phyloP scores from a whole-genome alignment of 2,888 invertebrate genomes.

The Ganaspis brasiliensis region DNA sequence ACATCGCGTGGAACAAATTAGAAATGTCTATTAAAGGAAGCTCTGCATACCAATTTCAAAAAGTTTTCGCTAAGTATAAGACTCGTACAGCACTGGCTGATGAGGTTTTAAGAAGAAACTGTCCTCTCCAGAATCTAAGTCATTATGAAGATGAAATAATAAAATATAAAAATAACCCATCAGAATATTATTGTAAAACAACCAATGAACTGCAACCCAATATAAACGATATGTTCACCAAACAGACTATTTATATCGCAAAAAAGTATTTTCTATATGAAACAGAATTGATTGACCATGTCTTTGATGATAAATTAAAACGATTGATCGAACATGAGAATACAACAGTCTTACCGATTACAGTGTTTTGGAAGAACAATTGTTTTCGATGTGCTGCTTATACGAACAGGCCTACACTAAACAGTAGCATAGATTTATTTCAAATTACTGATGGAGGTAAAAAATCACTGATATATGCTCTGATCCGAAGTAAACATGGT shows the following conservation, averaged over 20 bases:
- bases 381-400: no score
- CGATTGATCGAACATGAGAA: no score
- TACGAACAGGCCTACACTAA: no score
- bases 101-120: background rate
- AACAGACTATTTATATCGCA: background rate
- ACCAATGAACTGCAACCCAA: background rate
- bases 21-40: background rate
- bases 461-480: background rate
- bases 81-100: background rate
- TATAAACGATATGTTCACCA: background rate
- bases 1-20: background rate
- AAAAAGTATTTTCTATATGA: background rate
- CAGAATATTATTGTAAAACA: background rate
- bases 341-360: background rate
- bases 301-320: no score
- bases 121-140: background rate
- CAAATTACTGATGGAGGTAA: background rate
- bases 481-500: background rate
- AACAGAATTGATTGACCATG: background rate
- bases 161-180: background rate
- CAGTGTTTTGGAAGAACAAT: no score
- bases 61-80: background rate
- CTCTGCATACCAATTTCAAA: background rate
- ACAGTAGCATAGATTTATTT: no score
- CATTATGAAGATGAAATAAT: background rate